Conservation (phyloP, 2,113 vertebrate genomes). For the Lepidothrix coronata region DNA sequence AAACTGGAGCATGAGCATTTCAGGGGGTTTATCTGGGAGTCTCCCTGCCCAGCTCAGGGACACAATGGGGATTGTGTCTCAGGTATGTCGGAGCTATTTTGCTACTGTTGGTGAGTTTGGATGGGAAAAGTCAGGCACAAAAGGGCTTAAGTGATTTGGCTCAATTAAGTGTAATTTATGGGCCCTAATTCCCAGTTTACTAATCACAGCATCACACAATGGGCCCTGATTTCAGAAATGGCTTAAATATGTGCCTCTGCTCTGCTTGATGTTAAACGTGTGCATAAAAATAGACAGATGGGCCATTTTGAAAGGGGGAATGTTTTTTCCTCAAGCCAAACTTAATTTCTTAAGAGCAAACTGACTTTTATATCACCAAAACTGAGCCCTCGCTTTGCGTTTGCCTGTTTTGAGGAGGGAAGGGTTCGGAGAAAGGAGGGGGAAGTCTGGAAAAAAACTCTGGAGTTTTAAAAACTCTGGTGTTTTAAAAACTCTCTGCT, state of each 20-base stretch:
- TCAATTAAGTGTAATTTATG: constrained; percentile 20
- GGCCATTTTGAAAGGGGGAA: not conserved
- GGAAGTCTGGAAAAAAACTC: constrained; percentile 79
- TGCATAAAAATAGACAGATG: not conserved
- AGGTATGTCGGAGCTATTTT: not conserved
- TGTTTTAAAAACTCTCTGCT: constrained; percentile 77
- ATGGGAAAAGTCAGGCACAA: constrained; percentile 16
- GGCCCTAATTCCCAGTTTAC: constrained; percentile 31
- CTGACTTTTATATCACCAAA: fast-evolving
- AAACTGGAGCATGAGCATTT: not conserved
- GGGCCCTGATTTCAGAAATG: constrained; percentile 9
- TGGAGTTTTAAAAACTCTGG: constrained; percentile 80
- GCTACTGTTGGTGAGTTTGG: not conserved
- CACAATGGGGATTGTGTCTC: not conserved
- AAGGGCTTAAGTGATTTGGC: not conserved
- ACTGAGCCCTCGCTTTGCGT: not conserved
- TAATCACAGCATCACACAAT: constrained; percentile 12
- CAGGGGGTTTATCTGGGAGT: not conserved
- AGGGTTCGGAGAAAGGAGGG: constrained; percentile 72
- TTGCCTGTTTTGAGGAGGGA: constrained; percentile 76
- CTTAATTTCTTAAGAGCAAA: not conserved
- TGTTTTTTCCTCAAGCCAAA: not conserved
- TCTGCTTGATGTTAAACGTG: not conserved
- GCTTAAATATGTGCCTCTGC: not conserved
- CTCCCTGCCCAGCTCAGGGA: not conserved